Percentiles rank a stretch among this genome's conserved stretches.
These are phyloP conservation scores for Chiroxiphia lanceolata DNA, from an alignment of 2,797 vertebrate species.

Conservation along the genomic window DNA sequence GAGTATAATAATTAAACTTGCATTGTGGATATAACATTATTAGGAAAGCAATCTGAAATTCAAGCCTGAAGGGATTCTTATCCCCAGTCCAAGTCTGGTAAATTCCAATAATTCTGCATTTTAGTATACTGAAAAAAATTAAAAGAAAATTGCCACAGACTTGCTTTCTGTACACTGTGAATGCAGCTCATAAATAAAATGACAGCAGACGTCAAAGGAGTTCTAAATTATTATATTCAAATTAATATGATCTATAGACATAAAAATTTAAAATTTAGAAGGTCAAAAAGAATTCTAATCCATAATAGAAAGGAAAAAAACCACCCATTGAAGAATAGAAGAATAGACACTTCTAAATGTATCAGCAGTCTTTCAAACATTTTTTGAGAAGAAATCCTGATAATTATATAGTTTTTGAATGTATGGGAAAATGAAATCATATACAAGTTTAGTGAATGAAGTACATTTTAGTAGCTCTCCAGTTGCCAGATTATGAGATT, in stretches of 20 bases:
- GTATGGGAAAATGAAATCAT: conserved; percentile 3
- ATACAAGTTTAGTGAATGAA: not conserved
- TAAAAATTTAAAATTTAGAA: not conserved
- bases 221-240: not conserved
- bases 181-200: not conserved
- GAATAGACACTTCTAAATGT: not conserved
- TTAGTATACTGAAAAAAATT: not conserved
- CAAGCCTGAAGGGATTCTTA: conserved; percentile 7
- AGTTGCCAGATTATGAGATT: not conserved
- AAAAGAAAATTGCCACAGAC: not conserved
- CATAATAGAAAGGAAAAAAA: not conserved
- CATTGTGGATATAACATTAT: not conserved
- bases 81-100: not conserved
- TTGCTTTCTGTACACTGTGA: not conserved
- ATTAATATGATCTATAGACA: not conserved
- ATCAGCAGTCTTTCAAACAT: not conserved
- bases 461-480: not conserved
- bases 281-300: not conserved
- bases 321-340: not conserved
- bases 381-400: not conserved
- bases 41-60: not conserved
- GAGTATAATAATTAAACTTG: not conserved
- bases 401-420: not conserved
- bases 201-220: not conserved
- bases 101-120: not conserved